phyloP scores from a whole-genome alignment of 1,140 invertebrate genomes.

The Danaus plexippus region DNA sequence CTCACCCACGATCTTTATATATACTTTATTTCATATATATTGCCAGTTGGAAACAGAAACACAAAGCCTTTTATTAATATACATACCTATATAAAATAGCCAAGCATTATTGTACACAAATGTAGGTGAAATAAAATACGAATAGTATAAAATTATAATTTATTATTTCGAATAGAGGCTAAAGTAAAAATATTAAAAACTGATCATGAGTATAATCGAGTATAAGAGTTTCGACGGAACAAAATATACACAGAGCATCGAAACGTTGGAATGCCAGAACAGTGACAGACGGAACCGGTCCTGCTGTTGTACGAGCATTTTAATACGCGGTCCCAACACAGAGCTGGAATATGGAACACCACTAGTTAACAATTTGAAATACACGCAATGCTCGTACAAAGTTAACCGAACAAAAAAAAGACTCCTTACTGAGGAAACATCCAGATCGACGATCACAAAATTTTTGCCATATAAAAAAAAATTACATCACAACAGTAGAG shows the following conservation, averaged over 20 bases:
- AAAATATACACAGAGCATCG: constrained; percentile 29
- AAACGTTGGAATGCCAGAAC: constrained; percentile 18
- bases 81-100: no score
- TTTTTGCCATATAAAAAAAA: constrained; percentile 8
- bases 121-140: constrained; percentile 38
- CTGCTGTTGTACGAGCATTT: neutral
- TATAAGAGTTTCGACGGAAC: constrained; percentile 28
- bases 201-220: constrained; percentile 52
- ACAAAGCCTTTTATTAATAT: no score
- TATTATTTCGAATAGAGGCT: constrained; percentile 52
- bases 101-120: neutral
- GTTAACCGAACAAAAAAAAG: no score
- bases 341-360: neutral
- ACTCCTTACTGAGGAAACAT: no score
- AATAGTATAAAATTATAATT: constrained; percentile 60
- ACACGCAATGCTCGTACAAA: no score
- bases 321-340: constrained; percentile 9
- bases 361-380: no score
- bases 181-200: constrained; percentile 54
- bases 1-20: no score
- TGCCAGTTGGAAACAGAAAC: no score
- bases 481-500: constrained; percentile 43
- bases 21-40: no score
- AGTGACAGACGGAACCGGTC: no score
- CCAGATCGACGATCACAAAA: constrained; percentile 22